A percentile compares a stretch with the other conserved stretches of the same genome.
Evolutionary conservation across 64 coral and sea anemone genomes (phyloP).

Genomic region (Anthopleura sola): DNA sequence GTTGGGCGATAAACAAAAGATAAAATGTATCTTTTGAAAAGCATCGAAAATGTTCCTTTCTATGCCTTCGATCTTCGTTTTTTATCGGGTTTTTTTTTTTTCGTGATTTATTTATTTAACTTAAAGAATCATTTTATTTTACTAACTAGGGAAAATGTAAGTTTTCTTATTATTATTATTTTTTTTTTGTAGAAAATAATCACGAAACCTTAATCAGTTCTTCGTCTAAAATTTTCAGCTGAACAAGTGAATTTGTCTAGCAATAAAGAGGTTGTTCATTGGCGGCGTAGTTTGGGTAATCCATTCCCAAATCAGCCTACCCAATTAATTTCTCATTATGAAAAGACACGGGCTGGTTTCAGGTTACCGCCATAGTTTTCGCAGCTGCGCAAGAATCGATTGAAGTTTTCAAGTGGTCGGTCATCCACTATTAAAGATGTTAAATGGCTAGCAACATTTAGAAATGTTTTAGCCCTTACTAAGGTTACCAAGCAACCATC

Average conservation of each 20-base stretch:
- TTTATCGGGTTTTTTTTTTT: background rate
- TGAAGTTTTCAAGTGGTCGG: slow-evolving; percentile 22
- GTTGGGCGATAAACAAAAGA: too few species aligned
- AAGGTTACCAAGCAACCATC: background rate
- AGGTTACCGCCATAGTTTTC: slow-evolving; percentile 17
- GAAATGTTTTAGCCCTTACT: background rate
- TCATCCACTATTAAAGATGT: slow-evolving; percentile 15
- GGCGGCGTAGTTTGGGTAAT: background rate
- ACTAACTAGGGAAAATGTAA: too few species aligned
- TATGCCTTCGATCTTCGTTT: too few species aligned
- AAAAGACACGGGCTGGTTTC: slow-evolving; percentile 16
- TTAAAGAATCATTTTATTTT: too few species aligned
- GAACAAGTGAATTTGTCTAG: background rate
- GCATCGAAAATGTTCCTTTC: too few species aligned
- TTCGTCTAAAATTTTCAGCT: background rate
- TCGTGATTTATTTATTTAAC: background rate
- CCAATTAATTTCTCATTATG: slow-evolving; percentile 43
- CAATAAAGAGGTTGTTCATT: background rate
- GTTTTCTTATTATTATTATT: background rate
- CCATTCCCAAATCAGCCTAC: background rate
- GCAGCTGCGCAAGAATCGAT: slow-evolving; percentile 16
- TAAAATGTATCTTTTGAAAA: too few species aligned
- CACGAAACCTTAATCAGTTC: background rate
- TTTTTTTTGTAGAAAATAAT: background rate
- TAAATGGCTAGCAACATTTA: background rate